phyloP scores from a whole-genome alignment of 2,797 vertebrate genomes.

The Anabas testudineus region DNA sequence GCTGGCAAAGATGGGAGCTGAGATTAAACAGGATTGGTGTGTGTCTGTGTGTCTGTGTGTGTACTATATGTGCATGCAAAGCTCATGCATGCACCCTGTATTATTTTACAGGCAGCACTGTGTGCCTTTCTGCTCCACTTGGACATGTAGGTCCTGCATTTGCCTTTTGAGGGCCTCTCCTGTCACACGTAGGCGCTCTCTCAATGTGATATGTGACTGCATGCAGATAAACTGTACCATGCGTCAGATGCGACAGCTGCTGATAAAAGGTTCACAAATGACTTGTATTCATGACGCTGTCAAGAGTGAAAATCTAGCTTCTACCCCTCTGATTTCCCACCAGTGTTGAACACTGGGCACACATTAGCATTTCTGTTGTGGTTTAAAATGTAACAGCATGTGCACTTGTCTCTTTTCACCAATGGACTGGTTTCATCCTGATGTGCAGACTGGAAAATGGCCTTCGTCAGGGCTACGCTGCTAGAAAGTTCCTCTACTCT shows the following conservation, averaged over 20 bases:
- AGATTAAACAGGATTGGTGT: conserved; percentile 13
- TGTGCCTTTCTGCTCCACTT: conserved; percentile 5
- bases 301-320: conserved; percentile 42
- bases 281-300: conserved; percentile 70
- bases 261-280: conserved; percentile 78
- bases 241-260: conserved; percentile 75
- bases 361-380: conserved; percentile 6
- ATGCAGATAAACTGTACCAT: conserved; percentile 72
- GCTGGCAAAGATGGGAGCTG: background rate
- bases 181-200: conserved; percentile 41
- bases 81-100: background rate
- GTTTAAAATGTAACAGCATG: conserved; percentile 5
- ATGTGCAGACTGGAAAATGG: conserved; percentile 37
- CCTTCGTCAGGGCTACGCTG: conserved; percentile 45
- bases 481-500: conserved; percentile 61
- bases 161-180: conserved; percentile 42
- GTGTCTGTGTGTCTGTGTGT: conserved; percentile 14
- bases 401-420: conserved; percentile 4
- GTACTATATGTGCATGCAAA: background rate
- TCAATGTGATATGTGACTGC: conserved; percentile 59
- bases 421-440: conserved; percentile 26
- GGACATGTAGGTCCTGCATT: conserved; percentile 27
- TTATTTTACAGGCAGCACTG: conserved; percentile 22
- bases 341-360: background rate
- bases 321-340: background rate